Percentiles rank a stretch among this genome's conserved stretches.
Evolutionary conservation across 2,113 vertebrate species (phyloP).

Genomic region (Oceanites oceanicus): DNA sequence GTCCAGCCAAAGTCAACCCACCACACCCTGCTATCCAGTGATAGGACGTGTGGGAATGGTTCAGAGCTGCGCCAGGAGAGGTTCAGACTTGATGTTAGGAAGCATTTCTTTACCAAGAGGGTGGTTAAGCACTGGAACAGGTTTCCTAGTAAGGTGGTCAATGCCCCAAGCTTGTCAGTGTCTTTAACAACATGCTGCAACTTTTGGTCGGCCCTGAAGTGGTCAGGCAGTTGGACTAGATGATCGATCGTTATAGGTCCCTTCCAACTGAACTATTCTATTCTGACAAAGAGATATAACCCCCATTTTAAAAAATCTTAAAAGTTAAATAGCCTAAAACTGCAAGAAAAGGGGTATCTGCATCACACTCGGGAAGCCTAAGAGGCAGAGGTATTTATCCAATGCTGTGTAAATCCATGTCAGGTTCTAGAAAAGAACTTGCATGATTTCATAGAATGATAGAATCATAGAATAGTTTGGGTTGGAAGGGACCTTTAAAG

Average conservation of each 20-base stretch:
- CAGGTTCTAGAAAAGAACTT: background rate
- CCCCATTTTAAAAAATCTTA: background rate
- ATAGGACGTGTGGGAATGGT: rapidly evolving
- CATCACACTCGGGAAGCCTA: background rate
- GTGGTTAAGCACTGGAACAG: background rate
- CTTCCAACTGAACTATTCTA: background rate
- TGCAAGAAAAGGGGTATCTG: background rate
- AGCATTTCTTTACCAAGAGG: background rate
- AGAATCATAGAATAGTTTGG: too few species aligned
- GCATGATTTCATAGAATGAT: too few species aligned
- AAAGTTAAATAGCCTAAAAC: background rate
- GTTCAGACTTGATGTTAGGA: background rate
- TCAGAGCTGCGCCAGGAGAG: background rate
- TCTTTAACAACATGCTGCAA: background rate
- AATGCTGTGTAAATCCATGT: background rate
- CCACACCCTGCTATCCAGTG: background rate
- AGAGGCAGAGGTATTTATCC: background rate
- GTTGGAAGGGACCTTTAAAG: too few species aligned
- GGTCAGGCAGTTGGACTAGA: background rate
- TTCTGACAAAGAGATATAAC: background rate
- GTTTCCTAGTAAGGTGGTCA: background rate
- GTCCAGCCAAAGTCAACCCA: background rate
- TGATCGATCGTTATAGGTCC: background rate
- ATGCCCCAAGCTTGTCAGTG: background rate
- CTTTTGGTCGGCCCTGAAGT: background rate